Evolutionary conservation across 2,113 vertebrate genomes (phyloP).

Genomic region (Monarcha castaneiventris): DNA sequence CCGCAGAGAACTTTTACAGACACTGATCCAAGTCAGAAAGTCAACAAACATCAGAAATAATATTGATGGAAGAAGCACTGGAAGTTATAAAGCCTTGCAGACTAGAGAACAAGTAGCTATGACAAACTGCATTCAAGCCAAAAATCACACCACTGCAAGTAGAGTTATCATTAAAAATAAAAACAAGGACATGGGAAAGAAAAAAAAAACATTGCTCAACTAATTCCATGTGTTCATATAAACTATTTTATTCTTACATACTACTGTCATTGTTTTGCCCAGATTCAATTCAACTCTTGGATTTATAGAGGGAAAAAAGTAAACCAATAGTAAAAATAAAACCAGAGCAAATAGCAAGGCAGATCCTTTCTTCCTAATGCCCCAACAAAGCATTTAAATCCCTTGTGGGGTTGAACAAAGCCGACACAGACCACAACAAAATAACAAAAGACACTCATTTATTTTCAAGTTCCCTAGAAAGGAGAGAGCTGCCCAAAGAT

Average conservation of each 20-base stretch:
- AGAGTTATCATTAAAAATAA: neutral
- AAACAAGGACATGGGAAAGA: neutral
- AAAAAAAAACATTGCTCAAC: neutral
- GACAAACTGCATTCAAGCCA: neutral
- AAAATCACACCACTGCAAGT: neutral
- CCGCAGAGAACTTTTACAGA: neutral
- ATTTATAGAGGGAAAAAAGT: neutral
- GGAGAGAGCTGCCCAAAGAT: constrained; percentile 19
- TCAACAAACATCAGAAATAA: neutral
- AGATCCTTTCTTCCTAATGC: constrained; percentile 17
- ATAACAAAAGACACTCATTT: constrained; percentile 61
- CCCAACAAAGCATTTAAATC: constrained; percentile 55
- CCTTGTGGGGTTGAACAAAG: constrained; percentile 54
- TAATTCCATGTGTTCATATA: neutral
- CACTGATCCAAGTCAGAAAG: neutral
- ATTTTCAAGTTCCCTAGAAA: constrained; percentile 51
- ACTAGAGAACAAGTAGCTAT: neutral
- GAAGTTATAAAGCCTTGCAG: neutral
- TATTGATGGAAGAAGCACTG: neutral
- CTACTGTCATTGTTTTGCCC: neutral
- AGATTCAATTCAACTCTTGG: neutral
- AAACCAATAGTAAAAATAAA: constrained; percentile 33
- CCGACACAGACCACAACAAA: constrained; percentile 57
- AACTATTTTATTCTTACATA: neutral
- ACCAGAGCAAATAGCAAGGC: constrained; percentile 16